Percentiles rank a stretch among this genome's conserved stretches.
Conservation (phyloP, 92 coral and sea anemone species). For the Epizoanthus scotinus region DNA sequence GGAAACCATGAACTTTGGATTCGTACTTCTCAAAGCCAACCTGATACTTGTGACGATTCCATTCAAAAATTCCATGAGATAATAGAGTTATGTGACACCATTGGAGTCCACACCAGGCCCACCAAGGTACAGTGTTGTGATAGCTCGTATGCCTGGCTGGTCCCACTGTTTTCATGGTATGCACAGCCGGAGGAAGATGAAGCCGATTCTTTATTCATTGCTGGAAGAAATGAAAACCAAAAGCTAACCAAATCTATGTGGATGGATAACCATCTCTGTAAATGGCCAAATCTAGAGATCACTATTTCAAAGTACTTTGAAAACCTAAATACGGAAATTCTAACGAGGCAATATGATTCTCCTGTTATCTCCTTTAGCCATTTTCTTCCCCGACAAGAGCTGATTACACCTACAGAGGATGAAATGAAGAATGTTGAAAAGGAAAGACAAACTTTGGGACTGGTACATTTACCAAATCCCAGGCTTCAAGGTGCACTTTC, state of each 20-base stretch:
- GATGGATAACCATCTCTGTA: slow-evolving; percentile 83
- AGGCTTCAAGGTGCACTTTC: slow-evolving; percentile 63
- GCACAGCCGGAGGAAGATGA: slow-evolving; percentile 68
- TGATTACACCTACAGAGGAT: slow-evolving; percentile 62
- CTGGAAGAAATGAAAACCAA: slow-evolving; percentile 55
- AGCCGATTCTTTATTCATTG: slow-evolving; percentile 59
- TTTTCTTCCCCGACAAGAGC: slow-evolving; percentile 77
- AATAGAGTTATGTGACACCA: slow-evolving; percentile 52
- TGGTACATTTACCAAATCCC: slow-evolving; percentile 52
- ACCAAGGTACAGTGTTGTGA: slow-evolving; percentile 49
- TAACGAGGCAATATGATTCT: slow-evolving; percentile 51
- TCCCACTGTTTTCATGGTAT: slow-evolving; percentile 82
- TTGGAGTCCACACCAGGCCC: slow-evolving; percentile 71
- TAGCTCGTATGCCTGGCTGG: slow-evolving; percentile 53
- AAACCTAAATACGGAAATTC: slow-evolving; percentile 47
- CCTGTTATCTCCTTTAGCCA: slow-evolving; percentile 83
- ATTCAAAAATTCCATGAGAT: slow-evolving; percentile 65
- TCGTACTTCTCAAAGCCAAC: slow-evolving; percentile 27
- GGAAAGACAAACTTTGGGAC: slow-evolving; percentile 55
- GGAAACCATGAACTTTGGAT: slow-evolving; percentile 87
- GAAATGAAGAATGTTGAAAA: slow-evolving; percentile 58
- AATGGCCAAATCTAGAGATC: slow-evolving; percentile 60
- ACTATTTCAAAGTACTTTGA: slow-evolving; percentile 64
- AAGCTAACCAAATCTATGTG: slow-evolving; percentile 65
- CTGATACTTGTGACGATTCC: slow-evolving; percentile 46